Percentiles rank a stretch among this genome's conserved stretches.
These are phyloP conservation scores for Netelia melanura DNA, from an alignment of 2,888 invertebrate genomes.

Conservation along the genomic window DNA sequence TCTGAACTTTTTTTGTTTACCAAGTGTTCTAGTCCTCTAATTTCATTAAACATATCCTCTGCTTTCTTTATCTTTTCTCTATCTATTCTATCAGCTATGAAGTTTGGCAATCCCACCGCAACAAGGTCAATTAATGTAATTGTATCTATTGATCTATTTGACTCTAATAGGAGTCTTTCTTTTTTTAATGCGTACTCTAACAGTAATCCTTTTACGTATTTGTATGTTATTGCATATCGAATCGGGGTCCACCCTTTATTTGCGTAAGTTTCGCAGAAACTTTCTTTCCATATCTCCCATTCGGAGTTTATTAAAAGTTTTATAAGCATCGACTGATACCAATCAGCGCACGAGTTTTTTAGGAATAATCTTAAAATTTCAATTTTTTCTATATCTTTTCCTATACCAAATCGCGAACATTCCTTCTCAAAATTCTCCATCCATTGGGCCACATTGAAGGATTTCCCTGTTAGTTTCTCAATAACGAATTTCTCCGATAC, in stretches of 20 bases:
- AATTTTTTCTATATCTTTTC: background rate
- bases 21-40: conserved; percentile 37
- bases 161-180: conserved; percentile 35
- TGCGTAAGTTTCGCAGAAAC: conserved; percentile 33
- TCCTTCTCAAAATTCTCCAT: conserved; percentile 65
- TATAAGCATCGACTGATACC: conserved; percentile 40
- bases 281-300: conserved; percentile 26
- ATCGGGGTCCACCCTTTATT: conserved; percentile 28
- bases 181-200: conserved; percentile 38
- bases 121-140: conserved; percentile 29
- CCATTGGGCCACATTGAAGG: conserved; percentile 54
- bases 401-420: conserved; percentile 18
- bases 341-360: conserved; percentile 29
- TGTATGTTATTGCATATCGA: conserved; percentile 19
- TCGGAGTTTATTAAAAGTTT: conserved; percentile 29
- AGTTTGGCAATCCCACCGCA: conserved; percentile 20
- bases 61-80: conserved; percentile 32
- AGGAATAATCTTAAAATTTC: conserved; percentile 21
- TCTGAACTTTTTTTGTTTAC: conserved; percentile 26
- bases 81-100: conserved; percentile 39
- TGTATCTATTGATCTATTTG: conserved; percentile 34
- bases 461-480: conserved; percentile 61
- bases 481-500: conserved; percentile 63
- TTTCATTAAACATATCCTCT: conserved; percentile 31
- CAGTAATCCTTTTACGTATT: conserved; percentile 22